Conservation (phyloP, 2,888 invertebrate genomes). For the Frankliniella fusca region DNA sequence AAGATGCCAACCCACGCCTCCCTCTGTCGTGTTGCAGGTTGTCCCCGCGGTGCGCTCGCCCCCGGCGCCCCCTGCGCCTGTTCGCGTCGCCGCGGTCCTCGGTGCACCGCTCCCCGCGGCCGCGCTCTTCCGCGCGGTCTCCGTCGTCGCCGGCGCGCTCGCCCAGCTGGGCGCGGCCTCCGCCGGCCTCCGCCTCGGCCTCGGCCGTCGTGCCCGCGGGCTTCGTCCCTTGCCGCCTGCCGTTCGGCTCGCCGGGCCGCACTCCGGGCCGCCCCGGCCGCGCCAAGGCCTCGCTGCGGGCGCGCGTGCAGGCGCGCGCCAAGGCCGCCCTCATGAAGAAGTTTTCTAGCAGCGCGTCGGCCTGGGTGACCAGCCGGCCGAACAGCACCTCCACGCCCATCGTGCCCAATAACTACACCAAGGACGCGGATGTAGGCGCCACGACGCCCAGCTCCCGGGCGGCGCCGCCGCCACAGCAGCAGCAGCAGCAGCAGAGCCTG, state of each 20-base stretch:
- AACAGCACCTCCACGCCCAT: conserved; percentile 8
- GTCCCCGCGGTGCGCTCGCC: background rate
- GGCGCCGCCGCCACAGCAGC: background rate
- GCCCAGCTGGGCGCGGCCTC: conserved; percentile 20
- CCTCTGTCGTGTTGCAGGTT: conserved; percentile 3
- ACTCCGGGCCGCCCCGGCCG: background rate
- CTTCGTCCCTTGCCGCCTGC: conserved; percentile 30
- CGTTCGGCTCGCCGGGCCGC: conserved; percentile 31
- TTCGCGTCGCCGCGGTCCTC: background rate
- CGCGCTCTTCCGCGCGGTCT: background rate
- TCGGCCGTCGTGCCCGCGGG: conserved; percentile 31
- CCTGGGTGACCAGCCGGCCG: background rate
- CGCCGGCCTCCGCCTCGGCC: conserved; percentile 19
- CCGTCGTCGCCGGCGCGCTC: background rate
- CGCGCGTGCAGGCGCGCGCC: background rate
- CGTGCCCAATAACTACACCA: background rate
- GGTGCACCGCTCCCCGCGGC: background rate
- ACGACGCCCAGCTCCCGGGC: background rate
- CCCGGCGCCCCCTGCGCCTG: conserved; percentile 5
- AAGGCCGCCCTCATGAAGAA: conserved; percentile 21
- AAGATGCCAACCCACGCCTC: background rate
- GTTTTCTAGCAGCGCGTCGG: conserved; percentile 21
- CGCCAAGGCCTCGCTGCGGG: background rate
- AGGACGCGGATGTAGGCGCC: background rate
- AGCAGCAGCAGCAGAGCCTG: conserved; percentile 37